Evolutionary conservation across 2,113 vertebrate genomes (phyloP).

Genomic region (Dasyprocta punctata): DNA sequence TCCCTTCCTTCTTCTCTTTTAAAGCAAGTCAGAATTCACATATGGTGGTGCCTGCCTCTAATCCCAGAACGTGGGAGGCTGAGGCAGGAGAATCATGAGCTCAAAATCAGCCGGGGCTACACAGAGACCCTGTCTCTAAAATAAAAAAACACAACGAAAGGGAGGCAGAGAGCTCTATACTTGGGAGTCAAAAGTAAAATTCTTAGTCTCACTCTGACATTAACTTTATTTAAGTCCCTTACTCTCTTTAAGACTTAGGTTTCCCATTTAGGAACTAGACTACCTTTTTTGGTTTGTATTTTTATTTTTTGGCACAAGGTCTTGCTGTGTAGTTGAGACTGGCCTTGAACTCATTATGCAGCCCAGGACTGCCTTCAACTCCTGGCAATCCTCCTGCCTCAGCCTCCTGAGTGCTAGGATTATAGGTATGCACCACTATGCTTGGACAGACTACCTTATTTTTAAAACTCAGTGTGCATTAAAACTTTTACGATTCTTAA

Average conservation of each 20-base stretch:
- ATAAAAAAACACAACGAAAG: neutral
- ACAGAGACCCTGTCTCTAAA: neutral
- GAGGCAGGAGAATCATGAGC: neutral
- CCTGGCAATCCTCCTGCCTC: neutral
- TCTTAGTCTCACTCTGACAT: conserved; percentile 23
- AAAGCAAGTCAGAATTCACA: neutral
- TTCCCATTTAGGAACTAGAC: neutral
- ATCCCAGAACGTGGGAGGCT: neutral
- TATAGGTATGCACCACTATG: neutral
- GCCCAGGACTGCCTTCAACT: neutral
- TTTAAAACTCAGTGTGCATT: neutral
- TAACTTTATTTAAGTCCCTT: conserved; percentile 42
- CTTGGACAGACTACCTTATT: neutral
- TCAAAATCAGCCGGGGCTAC: neutral
- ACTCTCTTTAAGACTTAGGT: neutral
- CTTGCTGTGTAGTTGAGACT: neutral
- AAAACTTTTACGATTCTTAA: conserved; percentile 18
- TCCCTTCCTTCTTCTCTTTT: neutral
- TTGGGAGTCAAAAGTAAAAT: neutral
- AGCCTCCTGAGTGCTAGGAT: neutral
- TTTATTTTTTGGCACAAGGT: neutral
- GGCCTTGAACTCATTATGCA: neutral
- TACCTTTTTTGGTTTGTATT: neutral
- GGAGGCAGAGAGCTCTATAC: neutral
- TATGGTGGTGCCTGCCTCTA: neutral